These are phyloP conservation scores for Globia sparganii DNA, from an alignment of 2,888 invertebrate genomes.

Conservation along the genomic window DNA sequence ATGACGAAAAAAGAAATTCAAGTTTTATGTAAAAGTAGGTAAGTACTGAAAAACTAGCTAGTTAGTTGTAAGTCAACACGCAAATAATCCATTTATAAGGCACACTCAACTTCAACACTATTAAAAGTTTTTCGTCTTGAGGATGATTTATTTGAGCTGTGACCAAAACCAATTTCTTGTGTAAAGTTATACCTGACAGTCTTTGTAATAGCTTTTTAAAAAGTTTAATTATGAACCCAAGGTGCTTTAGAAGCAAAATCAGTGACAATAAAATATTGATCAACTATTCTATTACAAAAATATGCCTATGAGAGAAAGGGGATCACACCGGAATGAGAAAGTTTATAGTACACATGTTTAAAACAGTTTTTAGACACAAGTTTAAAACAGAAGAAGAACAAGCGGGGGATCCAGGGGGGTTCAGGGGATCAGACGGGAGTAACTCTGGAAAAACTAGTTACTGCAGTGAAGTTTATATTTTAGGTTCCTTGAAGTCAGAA, in stretches of 20 bases:
- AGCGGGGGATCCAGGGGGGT: too few relatives aligned
- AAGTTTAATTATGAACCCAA: not conserved
- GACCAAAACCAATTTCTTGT: conserved; percentile 9
- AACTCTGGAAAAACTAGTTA: not conserved
- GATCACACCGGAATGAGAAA: too few relatives aligned
- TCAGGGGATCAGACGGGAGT: too few relatives aligned
- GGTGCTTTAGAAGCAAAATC: not conserved
- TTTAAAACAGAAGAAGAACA: too few relatives aligned
- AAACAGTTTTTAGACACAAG: too few relatives aligned
- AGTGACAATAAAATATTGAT: not conserved
- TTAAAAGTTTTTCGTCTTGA: conserved; percentile 48
- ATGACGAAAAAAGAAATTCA: conserved; percentile 2
- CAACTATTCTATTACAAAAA: not conserved
- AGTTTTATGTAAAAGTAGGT: not conserved
- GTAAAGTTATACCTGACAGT: conserved; percentile 18
- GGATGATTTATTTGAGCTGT: conserved; percentile 35
- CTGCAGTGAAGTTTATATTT: not conserved
- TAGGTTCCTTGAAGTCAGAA: not conserved
- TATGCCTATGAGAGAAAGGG: too few relatives aligned
- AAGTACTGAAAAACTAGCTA: conserved; percentile 9
- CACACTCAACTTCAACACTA: conserved; percentile 51
- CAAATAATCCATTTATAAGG: conserved; percentile 54
- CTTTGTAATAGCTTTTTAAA: conserved; percentile 21
- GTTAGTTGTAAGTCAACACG: conserved; percentile 35
- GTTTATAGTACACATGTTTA: too few relatives aligned